Conservation (phyloP, 2,888 invertebrate species). For the Micoletzkya japonica region DNA sequence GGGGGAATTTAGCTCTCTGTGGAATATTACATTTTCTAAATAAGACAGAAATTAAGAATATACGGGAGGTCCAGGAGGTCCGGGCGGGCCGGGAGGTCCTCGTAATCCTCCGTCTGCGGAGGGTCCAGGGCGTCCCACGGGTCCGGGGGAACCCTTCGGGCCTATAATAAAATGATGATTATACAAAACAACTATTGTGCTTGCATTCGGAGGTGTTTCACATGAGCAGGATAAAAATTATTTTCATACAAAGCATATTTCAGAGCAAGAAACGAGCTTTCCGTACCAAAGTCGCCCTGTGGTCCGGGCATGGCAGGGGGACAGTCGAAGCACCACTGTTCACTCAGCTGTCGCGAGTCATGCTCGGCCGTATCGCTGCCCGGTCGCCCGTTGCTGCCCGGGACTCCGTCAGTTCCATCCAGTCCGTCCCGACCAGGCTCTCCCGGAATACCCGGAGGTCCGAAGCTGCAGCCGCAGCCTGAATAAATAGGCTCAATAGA, state of each 20-base stretch:
- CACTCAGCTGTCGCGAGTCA: conserved; percentile 33
- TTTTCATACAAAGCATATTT: background rate
- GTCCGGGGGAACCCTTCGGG: conserved; percentile 23
- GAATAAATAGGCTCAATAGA: background rate
- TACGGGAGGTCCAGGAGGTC: conserved; percentile 30
- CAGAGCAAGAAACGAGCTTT: background rate
- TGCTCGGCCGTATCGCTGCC: conserved; percentile 36
- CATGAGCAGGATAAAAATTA: background rate
- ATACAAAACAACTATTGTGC: background rate
- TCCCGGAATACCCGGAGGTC: conserved; percentile 46
- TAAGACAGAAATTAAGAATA: background rate
- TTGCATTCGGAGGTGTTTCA: background rate
- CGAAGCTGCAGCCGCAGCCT: conserved; percentile 53
- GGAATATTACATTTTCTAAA: background rate
- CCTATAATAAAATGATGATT: conserved; percentile 7
- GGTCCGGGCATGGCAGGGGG: conserved; percentile 41
- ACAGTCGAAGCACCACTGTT: conserved; percentile 47
- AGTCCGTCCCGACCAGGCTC: conserved; percentile 31
- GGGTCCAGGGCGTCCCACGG: conserved; percentile 17
- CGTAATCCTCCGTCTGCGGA: conserved; percentile 30
- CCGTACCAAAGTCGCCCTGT: conserved; percentile 39
- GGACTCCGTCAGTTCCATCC: conserved; percentile 39
- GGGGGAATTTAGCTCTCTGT: background rate
- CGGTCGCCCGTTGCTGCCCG: conserved; percentile 35
- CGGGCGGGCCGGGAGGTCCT: conserved; percentile 35